Evolutionary conservation across 2,113 vertebrate genomes (phyloP).

Genomic region (Mugil cephalus): DNA sequence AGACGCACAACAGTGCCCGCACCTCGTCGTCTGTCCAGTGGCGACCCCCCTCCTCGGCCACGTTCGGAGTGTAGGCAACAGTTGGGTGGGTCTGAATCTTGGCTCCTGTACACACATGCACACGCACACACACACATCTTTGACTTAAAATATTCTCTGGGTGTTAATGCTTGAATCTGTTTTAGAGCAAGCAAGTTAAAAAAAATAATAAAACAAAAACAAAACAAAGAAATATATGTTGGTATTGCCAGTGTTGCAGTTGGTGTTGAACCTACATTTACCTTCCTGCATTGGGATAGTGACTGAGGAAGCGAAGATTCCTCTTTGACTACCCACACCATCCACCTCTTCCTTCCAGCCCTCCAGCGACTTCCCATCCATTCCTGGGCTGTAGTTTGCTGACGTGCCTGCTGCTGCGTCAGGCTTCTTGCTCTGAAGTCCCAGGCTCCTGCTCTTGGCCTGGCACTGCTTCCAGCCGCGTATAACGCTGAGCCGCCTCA

Average conservation of each 20-base stretch:
- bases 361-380: slow-evolving; percentile 77
- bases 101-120: slow-evolving; percentile 69
- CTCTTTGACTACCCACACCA: slow-evolving; percentile 60
- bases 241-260: neutral
- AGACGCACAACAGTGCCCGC: slow-evolving; percentile 87
- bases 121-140: slow-evolving; percentile 6
- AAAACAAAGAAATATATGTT: neutral
- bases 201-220: neutral
- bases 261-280: slow-evolving; percentile 63
- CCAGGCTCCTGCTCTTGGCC: slow-evolving; percentile 91
- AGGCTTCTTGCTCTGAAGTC: slow-evolving; percentile 87
- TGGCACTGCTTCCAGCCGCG: slow-evolving; percentile 92
- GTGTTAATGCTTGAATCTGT: neutral
- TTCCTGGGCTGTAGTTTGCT: slow-evolving; percentile 86
- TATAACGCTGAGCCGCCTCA: slow-evolving; percentile 88
- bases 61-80: slow-evolving; percentile 76
- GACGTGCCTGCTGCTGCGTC: slow-evolving; percentile 75
- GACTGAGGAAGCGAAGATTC: slow-evolving; percentile 63
- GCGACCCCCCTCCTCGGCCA: slow-evolving; percentile 89
- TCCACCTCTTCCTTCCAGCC: slow-evolving; percentile 73
- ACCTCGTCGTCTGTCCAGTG: slow-evolving; percentile 93
- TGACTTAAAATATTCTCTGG: neutral
- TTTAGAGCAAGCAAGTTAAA: neutral
- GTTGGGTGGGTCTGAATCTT: slow-evolving; percentile 60
- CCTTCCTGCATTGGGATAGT: slow-evolving; percentile 76